Evolutionary conservation across 2,797 vertebrate species (phyloP), one percentile per base, ranked within the genome.

Genomic region (Macropodus opercularis): DNA sequence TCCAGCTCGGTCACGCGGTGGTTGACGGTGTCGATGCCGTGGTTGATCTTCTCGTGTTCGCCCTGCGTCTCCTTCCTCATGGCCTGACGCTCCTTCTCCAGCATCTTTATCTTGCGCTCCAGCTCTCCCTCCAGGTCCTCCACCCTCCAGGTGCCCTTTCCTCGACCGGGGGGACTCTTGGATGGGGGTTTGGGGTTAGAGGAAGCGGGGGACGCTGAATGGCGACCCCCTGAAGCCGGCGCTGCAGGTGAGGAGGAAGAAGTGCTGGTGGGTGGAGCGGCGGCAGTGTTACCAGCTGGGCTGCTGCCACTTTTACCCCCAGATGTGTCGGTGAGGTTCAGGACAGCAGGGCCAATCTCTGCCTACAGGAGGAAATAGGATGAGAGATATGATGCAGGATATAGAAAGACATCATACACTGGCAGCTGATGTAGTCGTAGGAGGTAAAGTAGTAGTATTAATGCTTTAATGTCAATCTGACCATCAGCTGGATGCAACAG

Each of bases 51-150:
- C 75, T 92, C 83, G 2, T 91, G 90, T 12, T 92, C 84, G 22
- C 84, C 89, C 22, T 91, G 85, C 0, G 87, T 92, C 79, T 92
- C 91, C 66, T 89, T 91, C 67, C 89, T 87, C 80, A 92, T 87
- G 63, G 89, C 83, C 69, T 91, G 90, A 5, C 92, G 89, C 82
- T 92, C 92, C 66, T 90, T 90, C 71, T 92, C 90, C 69, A 93
- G 23, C 77, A 90, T 87, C 74, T 91, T 90, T 46, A 92, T 91
- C 82, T 93, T 92, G 69, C 90, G 85, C 76, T 92, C 91, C 40
- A 93, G 88, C 72, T 92, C 90, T 2, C 90, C 90, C 60, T 92
- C 92, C 55, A 93, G 81, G 67, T 93, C 90, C 81, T 92, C 91
- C 77, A 92, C 91, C 49, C 82, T 88, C 89, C 88, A 90, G 52